These are phyloP conservation scores for Daboia siamensis DNA, from an alignment of 2,113 vertebrate species.

Conservation along the genomic window DNA sequence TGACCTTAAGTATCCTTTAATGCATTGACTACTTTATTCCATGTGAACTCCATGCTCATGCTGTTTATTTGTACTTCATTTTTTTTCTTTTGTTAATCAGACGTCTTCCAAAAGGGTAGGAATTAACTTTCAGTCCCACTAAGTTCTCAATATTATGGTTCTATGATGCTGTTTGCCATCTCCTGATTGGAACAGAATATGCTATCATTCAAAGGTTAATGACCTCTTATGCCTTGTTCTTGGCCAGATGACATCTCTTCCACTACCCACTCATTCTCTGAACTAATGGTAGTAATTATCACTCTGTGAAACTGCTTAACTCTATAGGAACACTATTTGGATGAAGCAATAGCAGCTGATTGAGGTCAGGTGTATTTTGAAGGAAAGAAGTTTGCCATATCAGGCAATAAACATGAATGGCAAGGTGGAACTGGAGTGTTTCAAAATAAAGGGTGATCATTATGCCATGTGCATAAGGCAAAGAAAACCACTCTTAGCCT, in stretches of 20 bases:
- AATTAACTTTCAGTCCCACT: neutral
- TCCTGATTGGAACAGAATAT: neutral
- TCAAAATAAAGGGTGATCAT: neutral
- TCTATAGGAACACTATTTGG: constrained; percentile 1
- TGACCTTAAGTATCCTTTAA: neutral
- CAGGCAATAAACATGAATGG: neutral
- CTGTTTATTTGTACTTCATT: neutral
- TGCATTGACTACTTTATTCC: neutral
- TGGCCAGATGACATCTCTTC: neutral
- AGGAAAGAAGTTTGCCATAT: neutral
- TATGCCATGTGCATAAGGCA: neutral
- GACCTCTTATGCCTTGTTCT: neutral
- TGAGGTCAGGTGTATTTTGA: neutral
- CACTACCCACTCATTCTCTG: neutral
- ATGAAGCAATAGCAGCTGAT: constrained; percentile 6
- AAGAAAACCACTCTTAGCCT: neutral
- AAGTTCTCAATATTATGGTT: neutral
- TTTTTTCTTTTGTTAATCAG: neutral
- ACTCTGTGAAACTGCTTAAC: constrained; percentile 4
- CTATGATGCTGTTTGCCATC: constrained; percentile 7
- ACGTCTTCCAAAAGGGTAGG: neutral
- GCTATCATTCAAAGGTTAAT: neutral
- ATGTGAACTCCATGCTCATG: neutral
- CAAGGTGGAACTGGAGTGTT: neutral
- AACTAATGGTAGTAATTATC: constrained; percentile 15